A percentile compares a stretch with the other conserved stretches of the same genome.
These are phyloP conservation scores for Pseudomyrmex flavicornis DNA, from an alignment of 1,140 invertebrate genomes.

Conservation along the genomic window DNA sequence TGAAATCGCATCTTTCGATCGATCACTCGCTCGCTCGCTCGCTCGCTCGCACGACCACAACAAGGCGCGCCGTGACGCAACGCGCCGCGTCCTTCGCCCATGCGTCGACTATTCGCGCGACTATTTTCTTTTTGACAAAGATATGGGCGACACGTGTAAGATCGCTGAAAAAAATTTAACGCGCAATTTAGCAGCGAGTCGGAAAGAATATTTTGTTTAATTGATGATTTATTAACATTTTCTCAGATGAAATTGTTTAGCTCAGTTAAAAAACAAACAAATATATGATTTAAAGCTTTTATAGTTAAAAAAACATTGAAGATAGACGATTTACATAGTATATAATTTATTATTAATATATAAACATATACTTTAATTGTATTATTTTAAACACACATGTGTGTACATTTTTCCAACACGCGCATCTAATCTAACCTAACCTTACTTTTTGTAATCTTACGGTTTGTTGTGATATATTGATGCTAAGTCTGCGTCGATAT, in stretches of 20 bases:
- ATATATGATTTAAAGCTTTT: no score
- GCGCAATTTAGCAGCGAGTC: background rate
- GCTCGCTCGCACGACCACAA: conserved; percentile 7
- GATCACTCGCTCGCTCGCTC: background rate
- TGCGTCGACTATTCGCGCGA: conserved; percentile 34
- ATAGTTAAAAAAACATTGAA: no score
- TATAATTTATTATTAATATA: no score
- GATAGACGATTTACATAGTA: no score
- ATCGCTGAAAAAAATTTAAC: background rate
- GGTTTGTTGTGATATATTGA: background rate
- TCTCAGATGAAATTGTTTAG: no score
- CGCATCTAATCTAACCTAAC: conserved; percentile 2
- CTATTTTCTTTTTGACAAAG: background rate
- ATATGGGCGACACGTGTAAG: conserved; percentile 2
- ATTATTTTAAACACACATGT: no score
- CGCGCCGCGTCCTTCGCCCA: conserved; percentile 35
- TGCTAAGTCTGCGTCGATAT: background rate
- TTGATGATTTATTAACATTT: no score
- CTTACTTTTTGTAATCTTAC: background rate
- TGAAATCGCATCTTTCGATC: background rate
- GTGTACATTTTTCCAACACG: background rate
- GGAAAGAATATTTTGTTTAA: no score
- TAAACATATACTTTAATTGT: no score
- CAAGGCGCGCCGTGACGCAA: background rate
- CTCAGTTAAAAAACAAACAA: no score